A percentile compares a stretch with the other conserved stretches of the same genome.
Conservation (phyloP, 53 echinoderm and acorn worm species). For the Actinopyga echinites region DNA sequence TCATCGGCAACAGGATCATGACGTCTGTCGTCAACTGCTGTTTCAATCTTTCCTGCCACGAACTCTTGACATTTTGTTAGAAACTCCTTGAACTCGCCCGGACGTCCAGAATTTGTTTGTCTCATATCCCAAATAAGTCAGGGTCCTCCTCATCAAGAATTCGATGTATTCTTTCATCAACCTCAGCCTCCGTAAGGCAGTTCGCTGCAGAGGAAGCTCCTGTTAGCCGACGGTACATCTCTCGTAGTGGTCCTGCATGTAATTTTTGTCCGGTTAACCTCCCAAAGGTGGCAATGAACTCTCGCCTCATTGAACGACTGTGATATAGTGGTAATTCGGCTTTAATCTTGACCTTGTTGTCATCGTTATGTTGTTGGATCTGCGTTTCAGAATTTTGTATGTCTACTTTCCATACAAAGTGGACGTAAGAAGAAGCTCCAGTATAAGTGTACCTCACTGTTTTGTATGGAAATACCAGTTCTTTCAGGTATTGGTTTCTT, state of each 20-base stretch:
- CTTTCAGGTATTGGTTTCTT: conserved; percentile 17
- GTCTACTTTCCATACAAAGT: conserved; percentile 44
- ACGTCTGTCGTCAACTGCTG: conserved; percentile 52
- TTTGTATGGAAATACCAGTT: conserved; percentile 43
- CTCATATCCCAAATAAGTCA: conserved; percentile 38
- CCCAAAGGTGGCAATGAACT: conserved; percentile 50
- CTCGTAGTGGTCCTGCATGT: conserved; percentile 15
- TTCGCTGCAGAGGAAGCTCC: conserved; percentile 42
- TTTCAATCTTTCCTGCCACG: conserved; percentile 34
- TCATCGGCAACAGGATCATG: conserved; percentile 44
- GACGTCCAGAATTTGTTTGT: conserved; percentile 21
- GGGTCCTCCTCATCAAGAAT: conserved; percentile 62
- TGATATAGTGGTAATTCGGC: conserved; percentile 35
- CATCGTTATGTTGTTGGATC: conserved; percentile 45
- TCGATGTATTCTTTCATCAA: conserved; percentile 47
- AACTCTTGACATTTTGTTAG: conserved; percentile 47
- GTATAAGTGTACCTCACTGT: conserved; percentile 52
- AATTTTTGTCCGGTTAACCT: conserved; percentile 34
- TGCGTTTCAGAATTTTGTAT: conserved; percentile 34
- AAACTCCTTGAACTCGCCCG: conserved; percentile 37
- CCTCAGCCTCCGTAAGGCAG: conserved; percentile 41
- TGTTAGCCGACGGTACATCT: conserved; percentile 39
- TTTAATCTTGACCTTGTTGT: conserved; percentile 47
- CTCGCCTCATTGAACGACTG: conserved; percentile 47
- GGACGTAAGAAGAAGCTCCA: conserved; percentile 8